Evolutionary conservation across 2,113 vertebrate genomes (phyloP).

Genomic region (rat (Rattus norvegicus)): DNA sequence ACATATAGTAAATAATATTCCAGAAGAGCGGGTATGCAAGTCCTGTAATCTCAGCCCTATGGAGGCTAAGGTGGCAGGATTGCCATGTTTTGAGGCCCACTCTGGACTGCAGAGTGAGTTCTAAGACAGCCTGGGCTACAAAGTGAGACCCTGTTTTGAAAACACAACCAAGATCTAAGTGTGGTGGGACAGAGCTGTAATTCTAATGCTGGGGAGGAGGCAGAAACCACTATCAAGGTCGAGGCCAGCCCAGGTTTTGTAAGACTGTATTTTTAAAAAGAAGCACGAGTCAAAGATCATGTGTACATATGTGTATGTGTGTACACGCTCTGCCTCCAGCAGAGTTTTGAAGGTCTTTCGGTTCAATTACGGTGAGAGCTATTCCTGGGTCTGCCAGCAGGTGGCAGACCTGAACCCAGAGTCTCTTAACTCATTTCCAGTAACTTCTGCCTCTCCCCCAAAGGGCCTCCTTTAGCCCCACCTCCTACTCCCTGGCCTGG

Average conservation of each 20-base stretch:
- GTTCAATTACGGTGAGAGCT: background rate
- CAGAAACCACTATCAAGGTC: background rate
- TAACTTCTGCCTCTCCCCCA: conserved; percentile 59
- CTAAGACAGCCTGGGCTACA: background rate
- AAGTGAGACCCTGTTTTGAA: background rate
- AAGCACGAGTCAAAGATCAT: too few relatives aligned
- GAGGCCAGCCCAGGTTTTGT: background rate
- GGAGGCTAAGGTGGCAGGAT: background rate
- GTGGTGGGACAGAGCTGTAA: background rate
- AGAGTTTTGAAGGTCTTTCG: background rate
- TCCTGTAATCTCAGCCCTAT: background rate
- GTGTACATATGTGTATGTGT: too few relatives aligned
- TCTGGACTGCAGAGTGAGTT: background rate
- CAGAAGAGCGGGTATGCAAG: background rate
- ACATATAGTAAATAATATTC: background rate
- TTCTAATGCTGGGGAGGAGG: background rate
- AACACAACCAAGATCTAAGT: background rate
- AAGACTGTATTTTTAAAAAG: background rate
- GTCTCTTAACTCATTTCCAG: conserved; percentile 70
- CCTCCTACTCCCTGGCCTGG: background rate
- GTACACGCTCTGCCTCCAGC: background rate
- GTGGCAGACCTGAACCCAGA: conserved; percentile 37
- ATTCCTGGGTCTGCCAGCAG: conserved; percentile 60
- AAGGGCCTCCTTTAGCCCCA: conserved; percentile 33
- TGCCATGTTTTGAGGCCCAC: background rate